Evolutionary conservation across 1,140 invertebrate species (phyloP).

Genomic region (Drosophila suzukii): DNA sequence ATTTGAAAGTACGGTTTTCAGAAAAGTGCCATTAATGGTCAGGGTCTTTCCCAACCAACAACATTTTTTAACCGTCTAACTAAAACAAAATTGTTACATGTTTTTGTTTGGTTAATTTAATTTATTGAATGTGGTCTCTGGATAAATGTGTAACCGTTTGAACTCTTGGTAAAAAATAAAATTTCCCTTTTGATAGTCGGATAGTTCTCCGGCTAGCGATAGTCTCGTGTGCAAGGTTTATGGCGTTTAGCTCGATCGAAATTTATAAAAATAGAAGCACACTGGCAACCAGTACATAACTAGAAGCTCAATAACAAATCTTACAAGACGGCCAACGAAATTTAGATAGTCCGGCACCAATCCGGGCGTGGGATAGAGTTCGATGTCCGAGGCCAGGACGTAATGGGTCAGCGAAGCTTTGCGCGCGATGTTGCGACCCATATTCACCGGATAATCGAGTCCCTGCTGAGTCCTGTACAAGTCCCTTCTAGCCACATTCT

Average conservation of each 20-base stretch:
- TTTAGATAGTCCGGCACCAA: slow-evolving; percentile 85
- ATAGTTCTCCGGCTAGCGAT: too few species aligned
- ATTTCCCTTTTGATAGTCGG: too few species aligned
- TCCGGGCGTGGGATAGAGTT: slow-evolving; percentile 92
- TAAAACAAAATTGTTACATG: too few species aligned
- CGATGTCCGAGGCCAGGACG: slow-evolving; percentile 93
- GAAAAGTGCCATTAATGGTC: too few species aligned
- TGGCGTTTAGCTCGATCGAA: background rate
- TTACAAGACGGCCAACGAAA: slow-evolving; percentile 1
- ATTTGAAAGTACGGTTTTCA: too few species aligned
- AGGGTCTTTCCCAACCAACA: too few species aligned
- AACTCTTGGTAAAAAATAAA: background rate
- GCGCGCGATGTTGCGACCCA: slow-evolving; percentile 92
- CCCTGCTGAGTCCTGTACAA: slow-evolving; percentile 91
- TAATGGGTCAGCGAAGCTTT: slow-evolving; percentile 92
- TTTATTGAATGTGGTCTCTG: too few species aligned
- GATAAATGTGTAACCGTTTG: background rate
- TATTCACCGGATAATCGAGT: slow-evolving; percentile 93
- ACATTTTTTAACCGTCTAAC: too few species aligned
- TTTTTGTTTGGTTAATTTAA: too few species aligned
- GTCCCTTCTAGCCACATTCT: slow-evolving; percentile 85
- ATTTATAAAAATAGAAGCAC: background rate
- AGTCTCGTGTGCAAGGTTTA: too few species aligned
- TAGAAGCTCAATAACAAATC: background rate
- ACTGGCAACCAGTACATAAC: background rate